These are phyloP conservation scores for Sceloporus tristichus DNA, from an alignment of 2,113 vertebrate genomes.

Conservation along the genomic window DNA sequence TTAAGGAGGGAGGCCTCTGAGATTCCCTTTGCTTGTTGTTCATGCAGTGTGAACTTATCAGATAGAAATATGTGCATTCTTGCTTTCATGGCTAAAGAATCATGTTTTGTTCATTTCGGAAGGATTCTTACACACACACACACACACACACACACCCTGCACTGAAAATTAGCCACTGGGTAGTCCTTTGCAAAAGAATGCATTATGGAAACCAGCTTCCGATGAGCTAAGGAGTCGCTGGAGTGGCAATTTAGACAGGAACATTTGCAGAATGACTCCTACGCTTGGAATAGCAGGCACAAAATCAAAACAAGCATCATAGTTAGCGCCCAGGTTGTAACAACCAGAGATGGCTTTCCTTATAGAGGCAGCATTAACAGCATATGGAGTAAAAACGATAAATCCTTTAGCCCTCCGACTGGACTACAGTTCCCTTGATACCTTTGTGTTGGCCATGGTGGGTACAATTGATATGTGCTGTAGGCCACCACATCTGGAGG, in stretches of 20 bases:
- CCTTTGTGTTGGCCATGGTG: neutral
- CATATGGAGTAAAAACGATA: neutral
- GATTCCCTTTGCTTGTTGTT: neutral
- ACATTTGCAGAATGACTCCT: conserved; percentile 19
- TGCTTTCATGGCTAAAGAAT: neutral
- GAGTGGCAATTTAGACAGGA: conserved; percentile 1
- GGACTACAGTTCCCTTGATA: neutral
- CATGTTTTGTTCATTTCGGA: neutral
- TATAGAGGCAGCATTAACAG: conserved; percentile 28
- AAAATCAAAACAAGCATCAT: neutral
- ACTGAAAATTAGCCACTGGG: neutral
- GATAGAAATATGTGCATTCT: neutral
- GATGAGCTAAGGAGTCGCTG: neutral
- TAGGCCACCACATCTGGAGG: too few relatives aligned
- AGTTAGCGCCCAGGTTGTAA: conserved; percentile 6
- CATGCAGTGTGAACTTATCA: neutral
- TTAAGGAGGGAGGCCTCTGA: neutral
- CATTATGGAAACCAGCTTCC: conserved; percentile 27
- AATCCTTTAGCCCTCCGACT: too few relatives aligned
- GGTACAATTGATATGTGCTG: neutral
- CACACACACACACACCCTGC: too few relatives aligned
- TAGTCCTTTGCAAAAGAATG: neutral
- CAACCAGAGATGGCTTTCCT: neutral
- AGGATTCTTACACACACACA: fast-evolving
- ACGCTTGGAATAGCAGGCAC: neutral